Percentiles rank a stretch among this genome's conserved stretches.
Conservation (phyloP, 2,888 invertebrate genomes). For the Tetragonula carbonaria region DNA sequence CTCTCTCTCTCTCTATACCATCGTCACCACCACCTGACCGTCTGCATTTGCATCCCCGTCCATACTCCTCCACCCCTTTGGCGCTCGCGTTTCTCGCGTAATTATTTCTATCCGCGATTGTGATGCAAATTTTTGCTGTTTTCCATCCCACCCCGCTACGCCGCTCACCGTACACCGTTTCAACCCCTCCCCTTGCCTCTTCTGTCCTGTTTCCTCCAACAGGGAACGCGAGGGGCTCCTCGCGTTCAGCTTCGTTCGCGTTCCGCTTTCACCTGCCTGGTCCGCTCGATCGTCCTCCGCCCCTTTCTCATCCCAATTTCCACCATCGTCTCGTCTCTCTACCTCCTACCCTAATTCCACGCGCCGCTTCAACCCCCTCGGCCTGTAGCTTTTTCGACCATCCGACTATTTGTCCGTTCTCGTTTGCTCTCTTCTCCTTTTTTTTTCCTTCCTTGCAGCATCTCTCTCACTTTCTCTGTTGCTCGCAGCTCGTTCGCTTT, state of each 20-base stretch:
- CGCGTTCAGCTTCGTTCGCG: conserved; percentile 32
- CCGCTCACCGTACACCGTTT: conserved; percentile 29
- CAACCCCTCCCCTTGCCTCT: conserved; percentile 4
- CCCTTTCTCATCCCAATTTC: conserved; percentile 14
- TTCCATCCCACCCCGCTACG: conserved; percentile 64
- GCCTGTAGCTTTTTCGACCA: conserved; percentile 20
- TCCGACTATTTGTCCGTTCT: conserved; percentile 17
- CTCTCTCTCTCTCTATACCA: no score
- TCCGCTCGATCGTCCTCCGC: conserved; percentile 3
- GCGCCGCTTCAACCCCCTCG: background rate
- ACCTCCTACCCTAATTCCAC: conserved; percentile 37
- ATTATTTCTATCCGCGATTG: conserved; percentile 84
- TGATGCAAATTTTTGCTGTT: conserved; percentile 83
- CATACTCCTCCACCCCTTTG: conserved; percentile 64
- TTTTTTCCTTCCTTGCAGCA: no score
- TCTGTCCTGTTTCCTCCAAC: background rate
- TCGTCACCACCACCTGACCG: conserved; percentile 29
- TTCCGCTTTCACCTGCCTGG: conserved; percentile 19
- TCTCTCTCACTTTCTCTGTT: background rate
- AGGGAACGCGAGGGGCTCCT: background rate
- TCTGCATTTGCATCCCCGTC: conserved; percentile 73
- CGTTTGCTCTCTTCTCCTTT: background rate
- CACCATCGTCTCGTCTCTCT: background rate
- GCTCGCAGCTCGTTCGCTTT: background rate
- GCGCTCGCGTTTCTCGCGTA: conserved; percentile 79